These are phyloP conservation scores for Trissolcus basalis DNA, from an alignment of 1,140 invertebrate genomes.

Conservation along the genomic window DNA sequence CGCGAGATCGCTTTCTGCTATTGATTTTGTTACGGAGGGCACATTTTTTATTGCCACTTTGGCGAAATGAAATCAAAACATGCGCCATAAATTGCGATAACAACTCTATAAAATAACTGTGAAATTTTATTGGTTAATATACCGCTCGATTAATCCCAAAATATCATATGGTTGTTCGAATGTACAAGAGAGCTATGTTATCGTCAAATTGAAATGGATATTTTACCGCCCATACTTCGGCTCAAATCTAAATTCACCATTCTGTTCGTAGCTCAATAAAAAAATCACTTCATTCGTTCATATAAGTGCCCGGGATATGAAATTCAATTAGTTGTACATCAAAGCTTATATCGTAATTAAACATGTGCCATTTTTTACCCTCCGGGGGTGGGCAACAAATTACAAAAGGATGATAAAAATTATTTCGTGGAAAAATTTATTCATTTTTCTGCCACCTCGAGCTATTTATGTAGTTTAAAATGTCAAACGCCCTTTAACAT, in stretches of 20 bases:
- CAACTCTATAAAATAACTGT: slow-evolving; percentile 42
- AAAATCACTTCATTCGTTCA: no score
- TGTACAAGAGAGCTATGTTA: slow-evolving; percentile 7
- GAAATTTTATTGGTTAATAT: slow-evolving; percentile 44
- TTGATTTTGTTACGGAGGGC: slow-evolving; percentile 35
- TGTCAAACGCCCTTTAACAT: slow-evolving; percentile 30
- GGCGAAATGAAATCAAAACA: slow-evolving; percentile 49
- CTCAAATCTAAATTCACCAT: slow-evolving; percentile 8
- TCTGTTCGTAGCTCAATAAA: no score
- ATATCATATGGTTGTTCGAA: slow-evolving; percentile 33
- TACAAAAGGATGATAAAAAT: no score
- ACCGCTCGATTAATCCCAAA: slow-evolving; percentile 33
- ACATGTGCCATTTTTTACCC: no score
- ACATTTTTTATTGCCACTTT: slow-evolving; percentile 31
- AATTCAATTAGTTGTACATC: no score
- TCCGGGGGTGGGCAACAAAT: no score
- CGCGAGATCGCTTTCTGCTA: slow-evolving; percentile 26
- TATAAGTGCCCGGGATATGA: no score
- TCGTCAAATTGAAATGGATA: slow-evolving; percentile 13
- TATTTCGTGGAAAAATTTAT: no score
- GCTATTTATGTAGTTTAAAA: slow-evolving; percentile 34
- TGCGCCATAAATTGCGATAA: slow-evolving; percentile 43
- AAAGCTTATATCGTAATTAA: slow-evolving; percentile 9
- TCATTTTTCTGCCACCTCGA: slow-evolving; percentile 15
- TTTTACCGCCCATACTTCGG: slow-evolving; percentile 8